A percentile compares a stretch with the other conserved stretches of the same genome.
Evolutionary conservation across 2,113 vertebrate genomes (phyloP).

Genomic region (Rhea pennata): DNA sequence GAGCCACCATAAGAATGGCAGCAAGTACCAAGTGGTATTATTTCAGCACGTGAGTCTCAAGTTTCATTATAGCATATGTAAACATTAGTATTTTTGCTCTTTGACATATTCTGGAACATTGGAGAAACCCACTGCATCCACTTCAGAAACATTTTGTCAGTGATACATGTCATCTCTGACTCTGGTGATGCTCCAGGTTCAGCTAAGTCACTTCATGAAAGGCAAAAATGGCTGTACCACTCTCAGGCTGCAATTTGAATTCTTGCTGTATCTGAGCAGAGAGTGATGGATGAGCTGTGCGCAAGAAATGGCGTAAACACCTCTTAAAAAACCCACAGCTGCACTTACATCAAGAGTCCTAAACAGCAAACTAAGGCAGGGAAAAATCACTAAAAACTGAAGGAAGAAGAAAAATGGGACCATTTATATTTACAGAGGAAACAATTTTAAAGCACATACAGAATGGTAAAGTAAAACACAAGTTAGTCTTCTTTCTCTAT

Average conservation of each 20-base stretch:
- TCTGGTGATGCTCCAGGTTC: conserved; percentile 4
- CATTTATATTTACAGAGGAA: conserved; percentile 54
- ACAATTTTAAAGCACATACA: conserved; percentile 45
- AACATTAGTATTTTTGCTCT: neutral
- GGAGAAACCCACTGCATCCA: neutral
- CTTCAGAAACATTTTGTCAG: neutral
- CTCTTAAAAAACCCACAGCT: conserved; percentile 73
- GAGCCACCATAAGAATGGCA: neutral
- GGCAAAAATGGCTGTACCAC: neutral
- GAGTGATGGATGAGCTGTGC: conserved; percentile 67
- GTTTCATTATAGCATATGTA: neutral
- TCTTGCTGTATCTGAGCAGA: conserved; percentile 54
- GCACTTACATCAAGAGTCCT: conserved; percentile 58
- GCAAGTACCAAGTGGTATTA: neutral
- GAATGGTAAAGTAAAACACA: conserved; percentile 20
- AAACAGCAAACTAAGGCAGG: conserved; percentile 51
- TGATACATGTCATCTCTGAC: neutral
- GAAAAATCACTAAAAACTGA: conserved; percentile 39
- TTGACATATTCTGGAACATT: neutral
- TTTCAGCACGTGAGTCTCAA: neutral
- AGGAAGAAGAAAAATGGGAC: conserved; percentile 45
- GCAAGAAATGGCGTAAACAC: conserved; percentile 63
- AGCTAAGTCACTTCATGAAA: neutral
- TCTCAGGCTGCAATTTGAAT: conserved; percentile 51
- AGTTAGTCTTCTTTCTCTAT: neutral